These are phyloP conservation scores for Sigmodon hispidus DNA, from an alignment of 2,113 vertebrate genomes.

Conservation along the genomic window DNA sequence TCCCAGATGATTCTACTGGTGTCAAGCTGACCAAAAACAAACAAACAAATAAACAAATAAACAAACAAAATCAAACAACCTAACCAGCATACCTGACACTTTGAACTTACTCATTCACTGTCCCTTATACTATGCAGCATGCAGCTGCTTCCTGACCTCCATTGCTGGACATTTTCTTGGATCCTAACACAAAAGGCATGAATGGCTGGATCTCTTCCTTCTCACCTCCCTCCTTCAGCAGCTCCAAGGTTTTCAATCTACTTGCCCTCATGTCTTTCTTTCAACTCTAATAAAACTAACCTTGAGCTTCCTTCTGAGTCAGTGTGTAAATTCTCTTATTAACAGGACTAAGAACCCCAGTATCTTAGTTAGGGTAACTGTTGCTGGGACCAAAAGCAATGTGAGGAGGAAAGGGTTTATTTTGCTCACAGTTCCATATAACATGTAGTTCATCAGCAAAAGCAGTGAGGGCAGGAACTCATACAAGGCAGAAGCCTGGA, in stretches of 20 bases:
- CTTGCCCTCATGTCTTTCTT: too few species aligned
- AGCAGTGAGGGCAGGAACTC: not conserved
- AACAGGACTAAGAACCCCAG: not conserved
- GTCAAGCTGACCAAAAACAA: not conserved
- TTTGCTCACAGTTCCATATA: not conserved
- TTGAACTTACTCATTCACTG: not conserved
- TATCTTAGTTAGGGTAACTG: not conserved
- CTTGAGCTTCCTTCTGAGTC: not conserved
- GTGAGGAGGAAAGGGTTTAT: not conserved
- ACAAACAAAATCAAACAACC: not conserved
- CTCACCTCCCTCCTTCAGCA: not conserved
- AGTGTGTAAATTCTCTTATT: not conserved
- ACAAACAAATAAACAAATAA: not conserved
- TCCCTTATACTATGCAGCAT: too few species aligned
- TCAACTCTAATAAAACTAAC: not conserved
- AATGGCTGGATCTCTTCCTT: not conserved
- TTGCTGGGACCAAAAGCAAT: not conserved
- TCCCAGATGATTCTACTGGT: too few species aligned
- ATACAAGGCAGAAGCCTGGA: not conserved
- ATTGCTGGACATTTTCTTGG: not conserved
- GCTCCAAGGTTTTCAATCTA: not conserved
- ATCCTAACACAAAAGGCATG: not conserved
- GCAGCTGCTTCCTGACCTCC: not conserved
- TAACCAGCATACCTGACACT: not conserved
- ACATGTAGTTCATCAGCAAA: not conserved